These are phyloP conservation scores for Meda fulgida DNA, from an alignment of 2,797 vertebrate genomes.

Conservation along the genomic window DNA sequence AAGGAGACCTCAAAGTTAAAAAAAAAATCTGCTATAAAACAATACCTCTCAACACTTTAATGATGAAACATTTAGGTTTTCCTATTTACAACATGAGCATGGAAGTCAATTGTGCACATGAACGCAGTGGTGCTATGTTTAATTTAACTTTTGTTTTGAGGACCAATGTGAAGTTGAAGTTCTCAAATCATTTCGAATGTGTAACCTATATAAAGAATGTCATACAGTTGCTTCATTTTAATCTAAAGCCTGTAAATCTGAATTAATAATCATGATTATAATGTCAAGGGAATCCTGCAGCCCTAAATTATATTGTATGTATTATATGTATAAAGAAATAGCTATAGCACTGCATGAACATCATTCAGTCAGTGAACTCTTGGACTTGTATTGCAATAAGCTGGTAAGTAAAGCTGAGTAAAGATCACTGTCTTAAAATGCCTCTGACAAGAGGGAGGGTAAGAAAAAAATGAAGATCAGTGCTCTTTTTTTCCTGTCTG, in stretches of 20 bases:
- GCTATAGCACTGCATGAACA: background rate
- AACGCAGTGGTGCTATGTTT: background rate
- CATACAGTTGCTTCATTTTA: background rate
- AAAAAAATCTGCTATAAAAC: background rate
- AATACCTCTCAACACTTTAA: background rate
- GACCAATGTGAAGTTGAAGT: background rate
- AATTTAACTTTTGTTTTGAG: background rate
- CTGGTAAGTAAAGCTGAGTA: too few species aligned
- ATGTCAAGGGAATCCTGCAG: background rate
- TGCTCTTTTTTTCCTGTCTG: constrained; percentile 4
- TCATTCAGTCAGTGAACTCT: background rate
- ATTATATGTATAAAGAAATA: background rate
- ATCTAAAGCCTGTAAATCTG: background rate
- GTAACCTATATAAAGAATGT: background rate
- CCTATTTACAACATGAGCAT: background rate
- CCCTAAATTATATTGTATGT: background rate
- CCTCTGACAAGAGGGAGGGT: background rate
- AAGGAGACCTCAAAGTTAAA: background rate
- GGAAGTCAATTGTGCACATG: background rate
- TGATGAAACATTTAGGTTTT: background rate
- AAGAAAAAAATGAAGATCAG: constrained; percentile 18
- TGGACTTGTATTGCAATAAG: background rate
- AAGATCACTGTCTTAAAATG: constrained; percentile 1
- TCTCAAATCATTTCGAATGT: background rate
- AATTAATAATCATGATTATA: constrained; percentile 3